Conservation (phyloP, 2,888 invertebrate genomes). For the Thereva unica region DNA sequence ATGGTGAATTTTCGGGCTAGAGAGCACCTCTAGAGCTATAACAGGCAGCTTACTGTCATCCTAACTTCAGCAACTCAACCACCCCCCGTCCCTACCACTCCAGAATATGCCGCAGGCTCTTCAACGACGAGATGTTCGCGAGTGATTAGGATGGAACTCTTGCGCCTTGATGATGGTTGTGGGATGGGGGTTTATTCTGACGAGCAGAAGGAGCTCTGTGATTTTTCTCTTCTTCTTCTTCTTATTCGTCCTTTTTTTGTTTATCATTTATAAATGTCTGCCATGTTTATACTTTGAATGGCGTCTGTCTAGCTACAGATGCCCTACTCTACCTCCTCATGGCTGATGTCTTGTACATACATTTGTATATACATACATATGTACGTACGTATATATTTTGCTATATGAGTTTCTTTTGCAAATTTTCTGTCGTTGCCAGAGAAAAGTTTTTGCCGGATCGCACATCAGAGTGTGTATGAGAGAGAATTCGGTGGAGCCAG, state of each 20-base stretch:
- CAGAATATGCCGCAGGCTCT: neutral
- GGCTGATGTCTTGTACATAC: no score
- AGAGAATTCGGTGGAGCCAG: conserved; percentile 8
- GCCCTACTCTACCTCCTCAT: neutral
- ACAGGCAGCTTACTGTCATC: no score
- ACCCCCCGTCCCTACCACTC: conserved; percentile 1
- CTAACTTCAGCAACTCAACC: neutral
- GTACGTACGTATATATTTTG: conserved; percentile 13
- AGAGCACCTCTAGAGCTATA: no score
- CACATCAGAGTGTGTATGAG: conserved; percentile 7
- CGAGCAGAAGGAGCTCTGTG: neutral
- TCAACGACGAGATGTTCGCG: neutral
- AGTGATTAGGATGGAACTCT: neutral
- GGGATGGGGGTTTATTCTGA: neutral
- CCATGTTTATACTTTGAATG: conserved; percentile 38
- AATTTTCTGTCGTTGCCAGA: conserved; percentile 7
- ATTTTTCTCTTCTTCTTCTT: conserved; percentile 2
- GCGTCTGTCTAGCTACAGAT: conserved; percentile 38
- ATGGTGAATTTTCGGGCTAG: no score
- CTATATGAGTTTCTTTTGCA: conserved; percentile 11
- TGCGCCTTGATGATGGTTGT: neutral
- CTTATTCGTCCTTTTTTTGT: no score
- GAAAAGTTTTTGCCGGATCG: neutral
- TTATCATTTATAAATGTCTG: conserved; percentile 6
- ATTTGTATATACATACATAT: no score